Conservation (phyloP, 2,797 vertebrate species). For the Pantherophis alleghaniensis region DNA sequence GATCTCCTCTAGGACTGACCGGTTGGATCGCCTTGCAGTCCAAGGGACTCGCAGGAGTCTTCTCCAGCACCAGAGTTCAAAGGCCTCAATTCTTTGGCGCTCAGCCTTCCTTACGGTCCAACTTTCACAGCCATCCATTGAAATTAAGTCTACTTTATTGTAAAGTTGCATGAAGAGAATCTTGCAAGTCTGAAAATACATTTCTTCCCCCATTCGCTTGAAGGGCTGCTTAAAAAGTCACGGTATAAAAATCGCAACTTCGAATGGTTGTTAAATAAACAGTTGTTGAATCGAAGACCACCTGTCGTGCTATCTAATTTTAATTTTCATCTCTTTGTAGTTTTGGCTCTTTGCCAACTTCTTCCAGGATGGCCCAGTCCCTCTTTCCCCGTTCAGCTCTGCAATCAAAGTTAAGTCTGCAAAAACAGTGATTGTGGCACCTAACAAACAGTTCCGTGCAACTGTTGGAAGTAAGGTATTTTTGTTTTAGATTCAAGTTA, state of each 20-base stretch:
- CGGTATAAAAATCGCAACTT: not conserved
- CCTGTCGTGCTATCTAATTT: not conserved
- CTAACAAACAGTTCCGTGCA: constrained; percentile 88
- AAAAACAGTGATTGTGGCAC: constrained; percentile 80
- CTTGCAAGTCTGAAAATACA: not conserved
- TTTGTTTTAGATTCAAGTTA: not conserved
- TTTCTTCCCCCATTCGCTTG: not conserved
- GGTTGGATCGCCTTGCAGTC: too few species aligned
- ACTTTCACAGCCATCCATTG: too few species aligned
- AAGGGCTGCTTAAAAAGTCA: not conserved
- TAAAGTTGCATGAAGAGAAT: not conserved
- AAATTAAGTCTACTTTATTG: not conserved
- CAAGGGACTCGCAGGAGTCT: too few species aligned
- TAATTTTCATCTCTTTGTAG: constrained; percentile 70
- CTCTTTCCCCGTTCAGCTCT: constrained; percentile 63
- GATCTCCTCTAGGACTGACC: too few species aligned
- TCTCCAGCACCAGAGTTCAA: too few species aligned
- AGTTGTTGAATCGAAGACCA: not conserved
- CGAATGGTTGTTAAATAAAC: not conserved
- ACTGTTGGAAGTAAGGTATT: constrained; percentile 94
- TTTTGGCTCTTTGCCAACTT: constrained; percentile 86
- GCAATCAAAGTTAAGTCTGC: constrained; percentile 85
- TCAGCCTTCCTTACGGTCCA: too few species aligned
- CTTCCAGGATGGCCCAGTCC: constrained; percentile 81
- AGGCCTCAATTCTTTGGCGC: too few species aligned